These are phyloP conservation scores for Chironomus riparius DNA, from an alignment of 2,888 invertebrate species.

Conservation along the genomic window DNA sequence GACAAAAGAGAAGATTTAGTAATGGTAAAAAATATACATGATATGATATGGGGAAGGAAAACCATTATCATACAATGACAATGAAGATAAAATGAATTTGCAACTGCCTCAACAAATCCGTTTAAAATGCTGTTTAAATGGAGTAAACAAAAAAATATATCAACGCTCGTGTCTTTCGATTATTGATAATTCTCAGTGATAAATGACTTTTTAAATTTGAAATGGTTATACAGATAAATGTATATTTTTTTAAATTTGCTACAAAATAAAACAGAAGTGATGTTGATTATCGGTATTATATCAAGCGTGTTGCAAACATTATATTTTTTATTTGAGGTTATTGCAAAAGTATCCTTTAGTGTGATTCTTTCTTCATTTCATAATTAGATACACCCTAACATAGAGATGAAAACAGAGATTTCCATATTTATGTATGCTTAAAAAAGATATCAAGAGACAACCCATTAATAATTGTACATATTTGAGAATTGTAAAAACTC, in stretches of 20 bases:
- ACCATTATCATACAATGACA: background rate
- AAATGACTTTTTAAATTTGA: conserved; percentile 26
- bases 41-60: background rate
- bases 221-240: background rate
- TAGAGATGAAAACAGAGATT: background rate
- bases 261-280: background rate
- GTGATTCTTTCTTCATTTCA: background rate
- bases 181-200: conserved; percentile 1
- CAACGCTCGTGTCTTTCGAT: background rate
- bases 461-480: background rate
- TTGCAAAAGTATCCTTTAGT: background rate
- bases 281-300: too few species aligned
- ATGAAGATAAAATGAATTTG: background rate
- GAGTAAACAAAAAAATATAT: conserved; percentile 5
- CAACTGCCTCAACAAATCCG: background rate
- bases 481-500: background rate
- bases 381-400: background rate
- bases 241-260: background rate
- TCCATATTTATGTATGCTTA: background rate
- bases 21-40: background rate
- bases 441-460: background rate
- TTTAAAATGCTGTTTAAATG: conserved; percentile 14
- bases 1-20: too few species aligned
- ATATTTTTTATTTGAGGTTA: background rate
- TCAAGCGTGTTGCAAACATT: background rate